Evolutionary conservation across 2,888 invertebrate species (phyloP), one percentile per base, ranked within the genome.

Genomic region (Arrhopalites spinosus): DNA sequence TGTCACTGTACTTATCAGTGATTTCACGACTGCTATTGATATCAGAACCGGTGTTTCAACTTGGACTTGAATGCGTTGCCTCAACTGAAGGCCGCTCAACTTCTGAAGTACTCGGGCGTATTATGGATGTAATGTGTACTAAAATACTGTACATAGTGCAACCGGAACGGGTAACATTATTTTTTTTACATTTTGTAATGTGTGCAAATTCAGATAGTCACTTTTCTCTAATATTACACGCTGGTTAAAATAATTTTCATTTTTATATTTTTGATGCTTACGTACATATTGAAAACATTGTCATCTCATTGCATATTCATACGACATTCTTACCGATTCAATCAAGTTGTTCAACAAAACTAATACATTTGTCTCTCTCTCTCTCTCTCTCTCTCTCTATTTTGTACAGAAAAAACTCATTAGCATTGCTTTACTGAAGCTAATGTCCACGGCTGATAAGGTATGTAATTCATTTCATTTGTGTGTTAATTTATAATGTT

Each of bases 71-170:
- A 53, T 78, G 83, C 77, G 82, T 84, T 59, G 83, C 84, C 25
- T 80, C 83, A 56, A 78, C 79, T 20, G 79, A 84, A 67, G 81
- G 82, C 15, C 81, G 83, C 76, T 78, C 81, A 20, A 83, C 86
- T 29, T 89, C 90, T 76, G 88, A 89, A 76, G 90, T 93, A 72
- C 86, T 95, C 69, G 89, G 89, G 68, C 89, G 89, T 83, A 88
- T 96, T 43, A 86, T 95, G 67, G 90, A 91, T 80, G 89, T 91
- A 0, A 95, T 94, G 93, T 88, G 93, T 8, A 89, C 90, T 79
- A 91, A 91, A 85, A 92, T 95, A 90, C 90, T 91, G 53, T 86
- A 90, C 72, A 90, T 94, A 2, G 90, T 92, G 0, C 92, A 93
- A 81, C 88, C 90, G 11, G 93, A 94, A 84, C 89, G 92, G 11